These are phyloP conservation scores for Oligia fasciuncula DNA, from an alignment of 2,888 invertebrate genomes.

Conservation along the genomic window DNA sequence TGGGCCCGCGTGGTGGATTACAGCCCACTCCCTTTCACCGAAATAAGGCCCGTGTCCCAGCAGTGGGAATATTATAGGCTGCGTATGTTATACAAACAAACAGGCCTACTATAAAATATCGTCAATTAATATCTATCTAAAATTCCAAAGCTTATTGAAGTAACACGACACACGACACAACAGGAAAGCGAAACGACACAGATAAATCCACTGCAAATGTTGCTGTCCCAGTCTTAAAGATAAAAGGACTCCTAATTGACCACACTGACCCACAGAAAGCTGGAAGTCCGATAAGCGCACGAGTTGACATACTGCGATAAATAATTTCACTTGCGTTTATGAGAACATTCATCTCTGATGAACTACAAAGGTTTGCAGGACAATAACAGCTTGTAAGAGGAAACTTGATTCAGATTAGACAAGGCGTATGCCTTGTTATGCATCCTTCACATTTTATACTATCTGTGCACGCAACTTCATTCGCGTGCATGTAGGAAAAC, in stretches of 20 bases:
- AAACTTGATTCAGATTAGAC: conserved; percentile 63
- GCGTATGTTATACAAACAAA: background rate
- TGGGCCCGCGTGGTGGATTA: background rate
- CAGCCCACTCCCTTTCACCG: background rate
- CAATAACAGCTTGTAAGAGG: conserved; percentile 53
- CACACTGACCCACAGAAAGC: conserved; percentile 57
- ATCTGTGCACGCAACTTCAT: background rate
- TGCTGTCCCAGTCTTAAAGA: conserved; percentile 33
- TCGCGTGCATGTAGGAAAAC: background rate
- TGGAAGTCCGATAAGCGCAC: conserved; percentile 52
- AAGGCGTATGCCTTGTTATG: conserved; percentile 33
- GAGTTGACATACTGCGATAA: conserved; percentile 64
- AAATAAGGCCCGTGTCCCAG: too few relatives aligned
- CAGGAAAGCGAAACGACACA: conserved; percentile 30
- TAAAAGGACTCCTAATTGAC: conserved; percentile 53
- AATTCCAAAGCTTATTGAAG: background rate
- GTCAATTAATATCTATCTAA: background rate
- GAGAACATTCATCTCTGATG: conserved; percentile 61
- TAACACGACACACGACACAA: background rate
- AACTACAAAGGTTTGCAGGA: conserved; percentile 58
- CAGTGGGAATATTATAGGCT: background rate
- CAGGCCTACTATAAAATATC: background rate
- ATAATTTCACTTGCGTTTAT: conserved; percentile 58
- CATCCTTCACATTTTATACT: conserved; percentile 20
- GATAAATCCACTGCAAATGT: conserved; percentile 31